phyloP scores from a whole-genome alignment of 2,888 invertebrate genomes.

The Germaria angustata region DNA sequence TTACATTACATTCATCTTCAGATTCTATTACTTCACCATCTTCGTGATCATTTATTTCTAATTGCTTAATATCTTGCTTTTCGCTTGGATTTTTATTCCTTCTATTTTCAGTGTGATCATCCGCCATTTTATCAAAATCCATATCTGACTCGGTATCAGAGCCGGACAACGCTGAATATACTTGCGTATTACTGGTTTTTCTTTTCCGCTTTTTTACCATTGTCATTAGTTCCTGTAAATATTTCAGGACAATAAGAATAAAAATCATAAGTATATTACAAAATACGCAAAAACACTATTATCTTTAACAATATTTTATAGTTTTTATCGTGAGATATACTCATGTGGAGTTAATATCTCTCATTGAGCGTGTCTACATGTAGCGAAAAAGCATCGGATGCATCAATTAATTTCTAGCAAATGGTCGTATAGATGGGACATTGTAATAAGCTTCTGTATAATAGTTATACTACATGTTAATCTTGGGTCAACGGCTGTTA shows the following conservation, averaged over 20 bases:
- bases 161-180: slow-evolving; percentile 77
- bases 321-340: no score
- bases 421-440: no score
- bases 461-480: no score
- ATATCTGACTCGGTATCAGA: slow-evolving; percentile 82
- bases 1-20: slow-evolving; percentile 80
- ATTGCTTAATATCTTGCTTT: slow-evolving; percentile 70
- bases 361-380: no score
- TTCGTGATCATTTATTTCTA: slow-evolving; percentile 84
- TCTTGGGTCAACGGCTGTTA: no score
- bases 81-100: slow-evolving; percentile 77
- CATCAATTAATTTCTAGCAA: no score
- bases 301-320: no score
- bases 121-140: slow-evolving; percentile 74
- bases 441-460: no score
- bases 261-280: no score
- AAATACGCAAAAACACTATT: no score
- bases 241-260: neutral
- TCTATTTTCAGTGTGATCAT: slow-evolving; percentile 77
- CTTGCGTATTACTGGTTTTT: slow-evolving; percentile 80
- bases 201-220: slow-evolving; percentile 88
- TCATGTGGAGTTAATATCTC: no score
- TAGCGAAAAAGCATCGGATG: no score
- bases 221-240: slow-evolving; percentile 89
- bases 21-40: slow-evolving; percentile 92